Base-by-base conservation (phyloP, 2,888 invertebrate species). In the Mythimna impura region DNA sequence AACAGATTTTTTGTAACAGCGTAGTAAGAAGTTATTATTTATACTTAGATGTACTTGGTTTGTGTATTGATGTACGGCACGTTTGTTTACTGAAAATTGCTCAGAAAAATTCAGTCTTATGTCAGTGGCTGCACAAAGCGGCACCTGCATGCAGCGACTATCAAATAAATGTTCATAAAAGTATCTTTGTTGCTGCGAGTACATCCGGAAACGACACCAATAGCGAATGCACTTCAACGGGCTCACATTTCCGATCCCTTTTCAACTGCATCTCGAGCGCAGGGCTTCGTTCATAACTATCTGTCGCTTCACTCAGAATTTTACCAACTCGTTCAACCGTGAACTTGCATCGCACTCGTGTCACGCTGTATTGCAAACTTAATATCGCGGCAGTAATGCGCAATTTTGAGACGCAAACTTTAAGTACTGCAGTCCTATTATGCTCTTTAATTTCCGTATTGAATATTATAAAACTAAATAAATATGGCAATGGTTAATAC, bases 291-390 rank as follows among this genome's bases (percentile, higher is more conserved):
- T 91, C 89, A 89, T 81, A 90, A 87, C 87, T 90, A 89, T 90
- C 89, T 89, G 83, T 86, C 88, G 90, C 86, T 86, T 87, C 83
- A 89, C 90, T 89, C 86, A 88, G 89, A 90, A 88, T 92, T 92
- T 93, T 91, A 87, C 89, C 76, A 89, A 91, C 80, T 92, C 91
- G 91, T 90, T 92, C 91, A 86, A 91, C 89, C 86, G 92, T 91
- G 85, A 91, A 91, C 88, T 89, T 82, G 77, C 85, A 84, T 83
- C 84, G 82, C 81, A 76, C 67, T 76, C 70, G 50, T 75, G 55
- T 64, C 66, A 70, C 68, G 75, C 67, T 62, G 65, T 70, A 71
- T 74, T 76, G 80, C 73, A 78, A 78, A 75, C 71, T 67, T 78
- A 82, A 86, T 80, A 80, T 76, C 17, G 60, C 55, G 57, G 68